These are phyloP conservation scores for Drosophila ezoana DNA, from an alignment of 2,888 invertebrate species.

Conservation along the genomic window DNA sequence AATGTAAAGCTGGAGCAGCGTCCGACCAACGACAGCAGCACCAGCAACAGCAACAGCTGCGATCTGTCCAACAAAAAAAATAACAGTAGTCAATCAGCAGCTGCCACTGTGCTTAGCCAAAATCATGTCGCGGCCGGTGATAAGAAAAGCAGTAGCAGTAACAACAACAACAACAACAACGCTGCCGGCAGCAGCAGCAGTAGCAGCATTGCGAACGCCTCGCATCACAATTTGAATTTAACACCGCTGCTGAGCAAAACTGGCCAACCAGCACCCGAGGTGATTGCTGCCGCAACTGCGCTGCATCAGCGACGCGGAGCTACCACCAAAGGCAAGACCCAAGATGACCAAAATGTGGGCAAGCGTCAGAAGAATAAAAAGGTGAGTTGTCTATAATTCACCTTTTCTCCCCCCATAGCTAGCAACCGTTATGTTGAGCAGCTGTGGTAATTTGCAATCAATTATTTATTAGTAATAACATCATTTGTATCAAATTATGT, in stretches of 20 bases:
- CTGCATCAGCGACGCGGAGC: conserved; percentile 51
- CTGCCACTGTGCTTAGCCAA: conserved; percentile 21
- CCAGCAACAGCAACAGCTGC: conserved; percentile 15
- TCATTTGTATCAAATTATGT: too few relatives aligned
- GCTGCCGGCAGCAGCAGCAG: conserved; percentile 1
- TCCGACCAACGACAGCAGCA: conserved; percentile 21
- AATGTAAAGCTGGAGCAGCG: conserved; percentile 50
- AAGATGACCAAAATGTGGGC: conserved; percentile 74
- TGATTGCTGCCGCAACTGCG: conserved; percentile 39
- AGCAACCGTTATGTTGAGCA: not conserved
- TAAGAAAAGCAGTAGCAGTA: conserved; percentile 18
- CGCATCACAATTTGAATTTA: conserved; percentile 35
- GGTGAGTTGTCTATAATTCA: conserved; percentile 48
- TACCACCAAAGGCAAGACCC: conserved; percentile 72
- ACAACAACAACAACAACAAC: conserved; percentile 7
- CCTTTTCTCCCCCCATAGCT: not conserved
- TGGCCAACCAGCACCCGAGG: conserved; percentile 39
- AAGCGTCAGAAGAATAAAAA: conserved; percentile 75
- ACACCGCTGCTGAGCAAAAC: conserved; percentile 36
- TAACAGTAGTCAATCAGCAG: conserved; percentile 14
- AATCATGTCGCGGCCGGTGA: conserved; percentile 39
- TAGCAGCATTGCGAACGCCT: not conserved
- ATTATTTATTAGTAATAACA: too few relatives aligned
- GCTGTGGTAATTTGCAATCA: too few relatives aligned
- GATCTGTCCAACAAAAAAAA: conserved; percentile 24